Evolutionary conservation across 1,140 invertebrate species (phyloP).

Genomic region (silkworm (Bombyx mori)): ASM3026992v2 NC_085108.1:3998501-3999000

Average conservation of each 20-base stretch:
- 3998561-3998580: constrained; percentile 92
- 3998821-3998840: too few relatives aligned
- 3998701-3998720: constrained; percentile 93
- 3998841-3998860: too few relatives aligned
- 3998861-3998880: too few relatives aligned
- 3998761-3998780: constrained; percentile 19
- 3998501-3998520: too few relatives aligned
- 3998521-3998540: too few relatives aligned
- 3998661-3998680: constrained; percentile 69
- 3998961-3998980: too few relatives aligned
- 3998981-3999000: too few relatives aligned
- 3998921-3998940: too few relatives aligned
- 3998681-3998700: constrained; percentile 79
- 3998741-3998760: constrained; percentile 71
- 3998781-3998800: neutral
- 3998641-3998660: constrained; percentile 27
- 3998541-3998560: constrained; percentile 54
- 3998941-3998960: too few relatives aligned
- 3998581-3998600: constrained; percentile 94
- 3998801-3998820: too few relatives aligned
- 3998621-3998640: constrained; percentile 80
- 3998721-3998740: constrained; percentile 95
- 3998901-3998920: too few relatives aligned
- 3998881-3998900: too few relatives aligned
- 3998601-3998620: constrained; percentile 91